Conservation (phyloP, 2,113 vertebrate species). For the Apistogramma diplotaenia region DNA sequence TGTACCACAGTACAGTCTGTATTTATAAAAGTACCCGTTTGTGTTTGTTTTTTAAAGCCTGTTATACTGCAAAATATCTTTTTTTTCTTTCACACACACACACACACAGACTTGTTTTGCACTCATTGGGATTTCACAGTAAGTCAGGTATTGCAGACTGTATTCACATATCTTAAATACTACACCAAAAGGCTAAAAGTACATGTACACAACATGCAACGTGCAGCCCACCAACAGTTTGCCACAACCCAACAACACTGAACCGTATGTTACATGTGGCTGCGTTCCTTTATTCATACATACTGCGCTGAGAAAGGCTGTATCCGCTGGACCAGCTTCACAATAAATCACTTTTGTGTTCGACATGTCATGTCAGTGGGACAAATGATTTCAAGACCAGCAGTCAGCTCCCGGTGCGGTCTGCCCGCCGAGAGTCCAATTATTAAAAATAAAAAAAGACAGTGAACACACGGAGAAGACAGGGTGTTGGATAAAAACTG, state of each 20-base stretch:
- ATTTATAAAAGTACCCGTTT: no score
- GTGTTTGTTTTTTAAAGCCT: background rate
- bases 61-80: background rate
- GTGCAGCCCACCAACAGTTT: background rate
- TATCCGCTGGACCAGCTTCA: background rate
- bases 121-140: background rate
- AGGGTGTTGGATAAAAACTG: background rate
- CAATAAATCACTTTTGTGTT: no score
- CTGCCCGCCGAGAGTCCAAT: background rate
- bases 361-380: rapidly evolving
- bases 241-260: background rate
- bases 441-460: background rate
- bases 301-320: background rate
- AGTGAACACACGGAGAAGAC: background rate
- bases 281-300: background rate
- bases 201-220: background rate
- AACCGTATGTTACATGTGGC: background rate
- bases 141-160: background rate
- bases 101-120: background rate
- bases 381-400: background rate
- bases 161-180: background rate
- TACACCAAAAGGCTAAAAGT: background rate
- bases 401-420: background rate
- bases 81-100: background rate
- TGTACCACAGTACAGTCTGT: no score